phyloP scores from a whole-genome alignment of 2,113 vertebrate species.

The Tachysurus vachellii region DNA sequence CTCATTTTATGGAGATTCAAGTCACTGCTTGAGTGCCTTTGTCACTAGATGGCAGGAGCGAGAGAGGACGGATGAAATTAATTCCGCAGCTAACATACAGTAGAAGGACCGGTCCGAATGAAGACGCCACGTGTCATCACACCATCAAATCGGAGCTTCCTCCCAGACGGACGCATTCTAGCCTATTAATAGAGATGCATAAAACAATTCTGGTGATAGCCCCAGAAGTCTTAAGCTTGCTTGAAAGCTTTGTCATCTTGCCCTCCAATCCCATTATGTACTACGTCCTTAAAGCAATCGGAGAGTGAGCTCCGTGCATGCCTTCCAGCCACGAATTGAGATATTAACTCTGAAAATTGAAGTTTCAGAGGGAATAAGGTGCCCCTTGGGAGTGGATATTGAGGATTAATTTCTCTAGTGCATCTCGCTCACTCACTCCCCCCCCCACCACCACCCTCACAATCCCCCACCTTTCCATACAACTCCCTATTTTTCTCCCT shows the following conservation, averaged over 20 bases:
- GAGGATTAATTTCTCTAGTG: slow-evolving; percentile 74
- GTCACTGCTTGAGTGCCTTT: slow-evolving; percentile 5
- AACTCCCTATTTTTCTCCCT: slow-evolving; percentile 39
- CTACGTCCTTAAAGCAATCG: slow-evolving; percentile 69
- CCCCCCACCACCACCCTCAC: slow-evolving; percentile 39
- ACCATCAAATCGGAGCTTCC: slow-evolving; percentile 62
- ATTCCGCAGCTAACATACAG: slow-evolving; percentile 52
- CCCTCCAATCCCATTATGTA: slow-evolving; percentile 73
- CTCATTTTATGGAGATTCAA: slow-evolving; percentile 56
- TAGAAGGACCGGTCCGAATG: slow-evolving; percentile 57
- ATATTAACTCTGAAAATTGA: slow-evolving; percentile 74
- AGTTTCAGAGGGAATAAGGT: slow-evolving; percentile 74
- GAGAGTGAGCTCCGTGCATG: slow-evolving; percentile 64
- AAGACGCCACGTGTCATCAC: slow-evolving; percentile 55
- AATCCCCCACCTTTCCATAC: slow-evolving; percentile 61
- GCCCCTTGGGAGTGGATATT: slow-evolving; percentile 72
- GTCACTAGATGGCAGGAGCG: slow-evolving; percentile 44
- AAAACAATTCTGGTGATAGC: slow-evolving; percentile 42
- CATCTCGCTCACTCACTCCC: slow-evolving; percentile 52
- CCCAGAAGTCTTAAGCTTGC: slow-evolving; percentile 63
- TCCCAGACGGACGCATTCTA: slow-evolving; percentile 55
- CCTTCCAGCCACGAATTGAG: slow-evolving; percentile 69
- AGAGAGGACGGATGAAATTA: slow-evolving; percentile 57
- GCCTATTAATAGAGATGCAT: slow-evolving; percentile 66
- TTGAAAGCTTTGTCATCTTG: slow-evolving; percentile 72